Evolutionary conservation across 2,888 invertebrate genomes (phyloP), one percentile per base, ranked within the genome.

Genomic region (Hybos culiciformis): DNA sequence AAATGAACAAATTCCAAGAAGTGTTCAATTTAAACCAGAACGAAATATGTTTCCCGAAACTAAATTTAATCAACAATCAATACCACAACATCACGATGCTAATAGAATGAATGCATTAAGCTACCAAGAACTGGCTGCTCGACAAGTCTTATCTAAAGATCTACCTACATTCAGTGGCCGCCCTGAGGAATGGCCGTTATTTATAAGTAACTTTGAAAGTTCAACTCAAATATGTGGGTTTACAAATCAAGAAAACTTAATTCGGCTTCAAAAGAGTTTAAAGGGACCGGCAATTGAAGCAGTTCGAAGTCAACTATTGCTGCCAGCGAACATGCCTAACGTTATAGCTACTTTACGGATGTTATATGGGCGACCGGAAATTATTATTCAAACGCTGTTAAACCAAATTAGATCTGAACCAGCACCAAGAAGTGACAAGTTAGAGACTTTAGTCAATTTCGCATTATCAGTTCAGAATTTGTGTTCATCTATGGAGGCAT

Each of bases 391-490:
- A 5, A 31, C 18, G 6, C 37, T 23, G 31, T 20, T 5, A 20
- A 39, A 8, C 41, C 32, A 7, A 44, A 18, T 2, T 29, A 31
- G 2, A 12, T 8, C 4, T 20, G 12, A 5, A n/a, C 38, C 44
- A 26, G 9, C 15, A 11, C 41, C 37, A 18, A 32, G 38, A 12
- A 15, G n/a, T 17, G 44, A 44, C 5, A 44, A 24, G 18, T 37
- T 47, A 8, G 42, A 47, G 6, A 37, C 42, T 1, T n/a, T 47
- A 9, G 34, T 44, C 8, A 18, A 12, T 3, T 44, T 42, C 26
- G 36, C 47, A 4, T 29, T 45, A 20, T 26, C 33, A 11, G 37
- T 47, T 2, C 23, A 45, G 11, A 45, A 43, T 8, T 38, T 45
- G 18, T 42, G 42, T n/a, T 23, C 44, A 4, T 31, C 40, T 3